phyloP scores from a whole-genome alignment of 1,140 invertebrate species.

The Drosophila truncata region DNA sequence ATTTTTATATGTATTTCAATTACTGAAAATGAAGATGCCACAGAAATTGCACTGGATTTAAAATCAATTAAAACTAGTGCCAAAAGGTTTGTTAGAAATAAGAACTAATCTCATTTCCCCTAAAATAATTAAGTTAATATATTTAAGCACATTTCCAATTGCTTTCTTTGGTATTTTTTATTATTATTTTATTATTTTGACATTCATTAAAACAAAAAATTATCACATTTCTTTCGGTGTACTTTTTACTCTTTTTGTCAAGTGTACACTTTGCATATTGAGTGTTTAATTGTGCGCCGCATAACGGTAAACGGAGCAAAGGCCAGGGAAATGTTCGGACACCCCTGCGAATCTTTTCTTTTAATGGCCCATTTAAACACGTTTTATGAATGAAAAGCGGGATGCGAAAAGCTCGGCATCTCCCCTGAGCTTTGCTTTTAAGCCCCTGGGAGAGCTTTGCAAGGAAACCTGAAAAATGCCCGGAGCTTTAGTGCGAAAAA shows the following conservation, averaged over 20 bases:
- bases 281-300: slow-evolving; percentile 52
- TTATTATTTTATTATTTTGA: too few relatives aligned
- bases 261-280: slow-evolving; percentile 30
- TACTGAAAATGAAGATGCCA: not conserved
- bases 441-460: slow-evolving; percentile 29
- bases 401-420: slow-evolving; percentile 29
- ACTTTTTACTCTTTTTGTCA: not conserved
- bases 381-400: slow-evolving; percentile 47
- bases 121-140: not conserved
- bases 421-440: slow-evolving; percentile 40
- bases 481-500: slow-evolving; percentile 45
- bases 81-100: not conserved
- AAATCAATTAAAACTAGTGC: not conserved
- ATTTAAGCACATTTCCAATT: not conserved
- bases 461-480: slow-evolving; percentile 41
- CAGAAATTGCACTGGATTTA: not conserved
- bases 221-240: slow-evolving; percentile 3
- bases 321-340: slow-evolving; percentile 8
- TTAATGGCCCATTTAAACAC: not conserved
- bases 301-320: slow-evolving; percentile 38
- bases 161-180: too few relatives aligned
- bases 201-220: too few relatives aligned
- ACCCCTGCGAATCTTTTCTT: not conserved
- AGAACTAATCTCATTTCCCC: not conserved
- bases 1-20: not conserved